Base-by-base conservation (phyloP, 1,140 invertebrate species). In the Carposina sasakii region DNA sequence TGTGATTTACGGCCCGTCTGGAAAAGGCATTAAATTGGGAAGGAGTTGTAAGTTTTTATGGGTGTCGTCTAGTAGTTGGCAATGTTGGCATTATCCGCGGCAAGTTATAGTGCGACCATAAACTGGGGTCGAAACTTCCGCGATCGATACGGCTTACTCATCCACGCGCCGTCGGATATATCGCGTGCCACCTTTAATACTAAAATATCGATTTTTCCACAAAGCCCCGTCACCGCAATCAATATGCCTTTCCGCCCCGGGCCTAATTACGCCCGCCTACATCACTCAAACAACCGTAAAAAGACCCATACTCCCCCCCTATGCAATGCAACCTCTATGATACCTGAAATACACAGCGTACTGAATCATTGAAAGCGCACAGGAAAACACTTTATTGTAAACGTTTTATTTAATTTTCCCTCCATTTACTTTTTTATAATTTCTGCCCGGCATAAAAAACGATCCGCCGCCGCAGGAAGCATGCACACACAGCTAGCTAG, bases 391-490 rank as follows among this genome's bases (percentile, higher is more conserved):
- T 83, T 83, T 70, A 79, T 83, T 81, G 77, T 83, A 81, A 81
- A 83, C 76, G 76, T 83, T 83, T 81, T 81, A 83, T 83, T 81
- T 83, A 81, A 83, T 81, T 83, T 81, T 83, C 76, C 76, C 76
- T 83, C 76, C 79, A 81, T 83, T 81, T 83, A 81, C 76, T 83
- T 83, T 71, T 81, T 81, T 81, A 83, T 83, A 83, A 83, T 83
- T 83, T 83, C 72, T 83, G 76, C 70, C 67, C 70, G 73, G 77
- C 71, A 78, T 81, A 83, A 83, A 83, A 83, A 81, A 81, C 77
- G 77, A 81, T 83, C 74, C 77, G 69, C 72, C 76, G 73, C 74
- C 74, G 73, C 77, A 81, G 81, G 77, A 84, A 81, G 67, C 70
- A 64, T 71, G 68, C 76, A 79, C 52, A 81, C 77, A 76, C 40